These are phyloP conservation scores for Penaeus indicus DNA, from an alignment of 1,140 invertebrate species.

Conservation along the genomic window DNA sequence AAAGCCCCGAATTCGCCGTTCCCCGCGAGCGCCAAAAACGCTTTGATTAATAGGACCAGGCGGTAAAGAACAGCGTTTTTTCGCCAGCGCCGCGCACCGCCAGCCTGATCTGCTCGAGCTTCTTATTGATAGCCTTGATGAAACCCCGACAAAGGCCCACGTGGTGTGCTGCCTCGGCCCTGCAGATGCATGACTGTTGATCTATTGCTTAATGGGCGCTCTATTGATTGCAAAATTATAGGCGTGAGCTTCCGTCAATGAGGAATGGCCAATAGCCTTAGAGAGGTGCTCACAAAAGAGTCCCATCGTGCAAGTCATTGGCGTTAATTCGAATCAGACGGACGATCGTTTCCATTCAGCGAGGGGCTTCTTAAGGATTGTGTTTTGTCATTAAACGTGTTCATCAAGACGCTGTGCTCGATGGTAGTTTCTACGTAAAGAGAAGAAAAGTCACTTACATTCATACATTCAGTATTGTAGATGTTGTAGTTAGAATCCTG, in stretches of 20 bases:
- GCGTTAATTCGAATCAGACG: constrained; percentile 54
- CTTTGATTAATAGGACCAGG: constrained; percentile 31
- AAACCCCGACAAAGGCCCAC: constrained; percentile 43
- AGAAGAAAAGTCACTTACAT: too few relatives aligned
- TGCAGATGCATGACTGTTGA: constrained; percentile 40
- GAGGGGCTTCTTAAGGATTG: constrained; percentile 2
- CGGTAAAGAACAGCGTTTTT: background rate
- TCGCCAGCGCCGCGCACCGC: too few relatives aligned
- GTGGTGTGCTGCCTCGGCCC: constrained; percentile 8
- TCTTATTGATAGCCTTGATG: constrained; percentile 10
- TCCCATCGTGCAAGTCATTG: constrained; percentile 53
- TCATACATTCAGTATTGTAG: too few relatives aligned
- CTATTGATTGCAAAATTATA: constrained; percentile 55
- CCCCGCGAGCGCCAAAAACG: constrained; percentile 6
- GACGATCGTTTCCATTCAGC: constrained; percentile 16
- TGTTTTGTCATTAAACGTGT: constrained; percentile 1
- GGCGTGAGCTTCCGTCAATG: constrained; percentile 29
- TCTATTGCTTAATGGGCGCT: constrained; percentile 27
- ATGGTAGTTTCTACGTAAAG: too few relatives aligned
- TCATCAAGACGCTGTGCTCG: too few relatives aligned
- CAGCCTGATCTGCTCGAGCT: background rate
- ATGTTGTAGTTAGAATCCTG: too few relatives aligned
- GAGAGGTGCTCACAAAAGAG: constrained; percentile 28
- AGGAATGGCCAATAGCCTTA: constrained; percentile 22
- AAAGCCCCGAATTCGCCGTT: constrained; percentile 24